phyloP scores from a whole-genome alignment of 2,113 vertebrate species.

The Conger conger region DNA sequence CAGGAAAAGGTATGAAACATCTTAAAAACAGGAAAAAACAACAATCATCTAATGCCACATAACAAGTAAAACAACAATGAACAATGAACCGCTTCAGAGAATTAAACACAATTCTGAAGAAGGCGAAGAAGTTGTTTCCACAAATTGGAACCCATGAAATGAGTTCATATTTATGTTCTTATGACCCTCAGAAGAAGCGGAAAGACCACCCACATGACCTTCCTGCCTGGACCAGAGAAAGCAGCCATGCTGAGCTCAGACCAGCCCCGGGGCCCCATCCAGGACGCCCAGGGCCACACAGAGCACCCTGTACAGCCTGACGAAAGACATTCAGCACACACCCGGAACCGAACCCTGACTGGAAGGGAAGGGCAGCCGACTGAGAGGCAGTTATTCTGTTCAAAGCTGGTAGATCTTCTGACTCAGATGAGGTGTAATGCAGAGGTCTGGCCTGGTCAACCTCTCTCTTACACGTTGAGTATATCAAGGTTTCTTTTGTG shows the following conservation, averaged over 20 bases:
- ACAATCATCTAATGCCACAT: not conserved
- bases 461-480: not conserved
- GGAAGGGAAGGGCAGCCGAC: not conserved
- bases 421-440: not conserved
- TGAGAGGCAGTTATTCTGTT: not conserved
- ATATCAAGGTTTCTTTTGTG: not conserved
- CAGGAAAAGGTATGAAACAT: not conserved
- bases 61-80: not conserved
- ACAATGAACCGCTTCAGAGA: not conserved
- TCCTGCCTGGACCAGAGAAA: slow-evolving; percentile 24
- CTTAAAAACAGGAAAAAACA: not conserved
- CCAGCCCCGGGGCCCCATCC: slow-evolving; percentile 39
- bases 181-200: slow-evolving; percentile 58
- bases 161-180: not conserved
- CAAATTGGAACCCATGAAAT: not conserved
- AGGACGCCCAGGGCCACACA: slow-evolving; percentile 14
- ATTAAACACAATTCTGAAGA: not conserved
- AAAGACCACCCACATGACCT: slow-evolving; percentile 67
- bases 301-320: slow-evolving; percentile 38
- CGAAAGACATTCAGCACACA: not conserved
- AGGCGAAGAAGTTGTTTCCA: not conserved
- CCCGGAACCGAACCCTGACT: not conserved
- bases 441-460: not conserved
- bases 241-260: slow-evolving; percentile 40
- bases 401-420: not conserved